Conservation (phyloP, 2,888 invertebrate genomes). For the Biston betularia region DNA sequence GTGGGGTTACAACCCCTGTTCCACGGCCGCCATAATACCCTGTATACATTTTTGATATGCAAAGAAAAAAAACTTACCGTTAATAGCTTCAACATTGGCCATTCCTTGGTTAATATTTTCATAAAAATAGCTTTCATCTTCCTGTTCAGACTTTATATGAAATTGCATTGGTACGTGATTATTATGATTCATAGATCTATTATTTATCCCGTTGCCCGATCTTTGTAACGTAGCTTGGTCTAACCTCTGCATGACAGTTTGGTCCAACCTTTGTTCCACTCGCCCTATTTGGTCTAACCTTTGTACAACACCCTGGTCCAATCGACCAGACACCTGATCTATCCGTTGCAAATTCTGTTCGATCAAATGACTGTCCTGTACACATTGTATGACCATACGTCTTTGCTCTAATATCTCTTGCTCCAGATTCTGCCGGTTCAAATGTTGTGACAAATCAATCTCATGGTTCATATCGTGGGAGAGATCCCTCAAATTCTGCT, state of each 20-base stretch:
- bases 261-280: constrained; percentile 36
- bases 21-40: too few relatives aligned
- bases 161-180: constrained; percentile 68
- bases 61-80: constrained; percentile 72
- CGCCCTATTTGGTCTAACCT: constrained; percentile 51
- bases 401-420: constrained; percentile 56
- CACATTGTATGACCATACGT: constrained; percentile 48
- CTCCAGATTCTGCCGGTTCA: constrained; percentile 63
- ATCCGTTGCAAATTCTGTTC: constrained; percentile 35
- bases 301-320: constrained; percentile 41
- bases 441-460: constrained; percentile 64
- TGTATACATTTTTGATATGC: too few relatives aligned
- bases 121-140: constrained; percentile 78
- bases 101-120: constrained; percentile 67
- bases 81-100: constrained; percentile 56
- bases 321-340: constrained; percentile 19
- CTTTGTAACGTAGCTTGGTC: constrained; percentile 48
- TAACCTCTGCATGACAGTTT: constrained; percentile 41
- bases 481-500: constrained; percentile 58
- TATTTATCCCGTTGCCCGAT: constrained; percentile 50
- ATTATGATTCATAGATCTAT: constrained; percentile 57
- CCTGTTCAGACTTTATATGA: constrained; percentile 77
- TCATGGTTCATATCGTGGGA: constrained; percentile 65
- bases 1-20: too few relatives aligned
- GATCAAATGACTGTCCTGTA: constrained; percentile 34